Evolutionary conservation across 2,113 vertebrate genomes (phyloP).

Genomic region (Pseudorasbora parva): DNA sequence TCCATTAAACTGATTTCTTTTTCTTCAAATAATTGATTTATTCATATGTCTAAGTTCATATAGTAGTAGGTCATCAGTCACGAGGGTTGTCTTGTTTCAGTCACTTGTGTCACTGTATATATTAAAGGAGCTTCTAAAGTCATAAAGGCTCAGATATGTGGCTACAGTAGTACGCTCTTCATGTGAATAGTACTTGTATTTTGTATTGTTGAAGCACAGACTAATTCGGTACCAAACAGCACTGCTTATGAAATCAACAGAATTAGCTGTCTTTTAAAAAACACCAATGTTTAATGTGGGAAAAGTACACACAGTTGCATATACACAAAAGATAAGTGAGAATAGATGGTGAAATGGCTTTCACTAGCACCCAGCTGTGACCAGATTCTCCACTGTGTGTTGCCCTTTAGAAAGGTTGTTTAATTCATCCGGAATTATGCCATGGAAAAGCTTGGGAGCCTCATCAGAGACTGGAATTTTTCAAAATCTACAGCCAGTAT

Average conservation of each 20-base stretch:
- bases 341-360: constrained; percentile 48
- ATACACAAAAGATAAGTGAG: constrained; percentile 29
- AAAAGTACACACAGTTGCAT: constrained; percentile 1
- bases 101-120: neutral
- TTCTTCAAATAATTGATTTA: constrained; percentile 44
- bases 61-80: constrained; percentile 2
- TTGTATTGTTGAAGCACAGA: neutral
- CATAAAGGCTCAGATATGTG: constrained; percentile 45
- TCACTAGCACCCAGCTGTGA: constrained; percentile 66
- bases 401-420: constrained; percentile 66
- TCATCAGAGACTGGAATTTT: constrained; percentile 48
- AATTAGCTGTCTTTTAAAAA: neutral
- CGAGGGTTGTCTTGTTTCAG: constrained; percentile 18
- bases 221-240: neutral
- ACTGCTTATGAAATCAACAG: neutral
- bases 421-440: constrained; percentile 67
- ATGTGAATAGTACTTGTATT: neutral
- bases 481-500: constrained; percentile 9
- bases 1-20: constrained; percentile 26
- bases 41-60: constrained; percentile 27
- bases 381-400: constrained; percentile 49
- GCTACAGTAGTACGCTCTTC: constrained; percentile 23
- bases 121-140: neutral
- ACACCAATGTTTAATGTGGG: neutral
- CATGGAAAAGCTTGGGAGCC: constrained; percentile 67